phyloP scores from a whole-genome alignment of 2,113 vertebrate genomes.

The Chionomys nivalis region DNA sequence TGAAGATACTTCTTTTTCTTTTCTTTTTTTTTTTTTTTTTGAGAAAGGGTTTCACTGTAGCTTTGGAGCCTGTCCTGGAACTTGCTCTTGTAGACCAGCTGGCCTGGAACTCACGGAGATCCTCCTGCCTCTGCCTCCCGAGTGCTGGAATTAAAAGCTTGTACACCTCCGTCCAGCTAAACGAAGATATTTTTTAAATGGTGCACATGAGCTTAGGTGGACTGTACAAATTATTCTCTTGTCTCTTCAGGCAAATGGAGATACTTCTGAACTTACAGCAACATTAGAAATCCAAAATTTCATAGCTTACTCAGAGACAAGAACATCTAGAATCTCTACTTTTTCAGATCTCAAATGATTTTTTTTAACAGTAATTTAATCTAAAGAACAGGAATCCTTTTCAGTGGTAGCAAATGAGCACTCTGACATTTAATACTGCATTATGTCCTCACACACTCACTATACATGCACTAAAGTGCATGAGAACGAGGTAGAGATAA shows the following conservation, averaged over 20 bases:
- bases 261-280: background rate
- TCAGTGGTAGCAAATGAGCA: background rate
- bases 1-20: background rate
- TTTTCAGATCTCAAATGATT: background rate
- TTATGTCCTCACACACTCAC: background rate
- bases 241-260: background rate
- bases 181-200: background rate
- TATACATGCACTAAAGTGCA: background rate
- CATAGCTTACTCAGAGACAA: background rate
- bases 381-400: background rate
- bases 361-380: background rate
- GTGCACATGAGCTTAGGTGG: background rate
- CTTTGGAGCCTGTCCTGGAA: no score
- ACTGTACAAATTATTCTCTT: background rate
- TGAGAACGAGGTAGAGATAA: background rate
- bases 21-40: no score
- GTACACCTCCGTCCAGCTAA: background rate
- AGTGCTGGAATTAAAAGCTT: no score
- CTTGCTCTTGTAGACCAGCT: no score
- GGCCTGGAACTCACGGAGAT: no score
- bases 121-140: no score
- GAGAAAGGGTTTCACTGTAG: no score
- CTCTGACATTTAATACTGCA: background rate
- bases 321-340: background rate
- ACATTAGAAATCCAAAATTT: background rate